phyloP scores from a whole-genome alignment of 2,888 invertebrate genomes.

The Lasioglossum zephyrum region DNA sequence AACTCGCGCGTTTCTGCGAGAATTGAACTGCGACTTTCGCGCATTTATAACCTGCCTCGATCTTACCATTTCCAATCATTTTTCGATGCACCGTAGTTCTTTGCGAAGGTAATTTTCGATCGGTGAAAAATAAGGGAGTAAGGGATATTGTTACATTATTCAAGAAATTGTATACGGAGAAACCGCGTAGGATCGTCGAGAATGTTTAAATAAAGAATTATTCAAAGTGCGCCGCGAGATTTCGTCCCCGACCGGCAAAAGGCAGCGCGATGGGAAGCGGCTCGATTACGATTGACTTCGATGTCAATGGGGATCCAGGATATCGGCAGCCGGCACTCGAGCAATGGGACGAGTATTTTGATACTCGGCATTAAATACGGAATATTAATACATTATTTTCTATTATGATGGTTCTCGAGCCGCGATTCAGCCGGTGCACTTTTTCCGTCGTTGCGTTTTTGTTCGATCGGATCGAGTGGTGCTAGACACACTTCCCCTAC shows the following conservation, averaged over 20 bases:
- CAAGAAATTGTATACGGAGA: background rate
- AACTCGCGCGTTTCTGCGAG: background rate
- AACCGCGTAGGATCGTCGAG: background rate
- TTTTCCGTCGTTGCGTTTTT: constrained; percentile 20
- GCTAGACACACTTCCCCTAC: constrained; percentile 13
- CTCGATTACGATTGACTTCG: background rate
- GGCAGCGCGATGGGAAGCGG: background rate
- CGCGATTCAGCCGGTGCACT: background rate
- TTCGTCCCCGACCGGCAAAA: background rate
- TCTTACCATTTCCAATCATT: background rate
- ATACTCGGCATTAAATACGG: constrained; percentile 13
- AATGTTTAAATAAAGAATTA: constrained; percentile 14
- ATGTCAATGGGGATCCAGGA: constrained; percentile 4
- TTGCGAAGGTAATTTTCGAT: background rate
- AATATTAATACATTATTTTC: constrained; percentile 23
- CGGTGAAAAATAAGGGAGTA: background rate
- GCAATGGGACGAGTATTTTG: constrained; percentile 1
- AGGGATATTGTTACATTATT: background rate
- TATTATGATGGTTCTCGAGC: constrained; percentile 2
- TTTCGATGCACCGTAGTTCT: background rate
- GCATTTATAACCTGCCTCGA: background rate
- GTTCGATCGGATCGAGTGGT: constrained; percentile 28
- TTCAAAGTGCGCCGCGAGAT: constrained; percentile 1
- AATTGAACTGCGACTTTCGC: background rate
- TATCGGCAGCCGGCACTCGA: background rate